A percentile compares a stretch with the other conserved stretches of the same genome.
phyloP scores from a whole-genome alignment of 2,797 vertebrate species.

The Oophaga sylvatica region DNA sequence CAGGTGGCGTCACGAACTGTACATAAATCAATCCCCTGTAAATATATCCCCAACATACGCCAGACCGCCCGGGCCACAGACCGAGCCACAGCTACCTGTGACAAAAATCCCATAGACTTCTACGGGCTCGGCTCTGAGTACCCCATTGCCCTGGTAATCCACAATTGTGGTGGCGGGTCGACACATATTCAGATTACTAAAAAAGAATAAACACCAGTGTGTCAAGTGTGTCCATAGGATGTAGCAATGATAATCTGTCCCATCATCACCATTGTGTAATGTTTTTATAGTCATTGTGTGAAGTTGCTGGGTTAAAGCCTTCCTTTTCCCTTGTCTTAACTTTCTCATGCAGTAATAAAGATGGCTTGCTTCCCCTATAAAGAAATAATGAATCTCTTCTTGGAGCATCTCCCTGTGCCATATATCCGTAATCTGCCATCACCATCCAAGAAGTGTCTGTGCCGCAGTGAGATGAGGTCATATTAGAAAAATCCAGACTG shows the following conservation, averaged over 20 bases:
- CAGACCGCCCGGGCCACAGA: too few species aligned
- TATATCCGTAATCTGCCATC: not conserved
- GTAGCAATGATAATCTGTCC: not conserved
- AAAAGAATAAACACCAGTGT: not conserved
- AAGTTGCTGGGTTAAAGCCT: not conserved
- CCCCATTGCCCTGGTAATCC: too few species aligned
- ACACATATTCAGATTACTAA: too few species aligned
- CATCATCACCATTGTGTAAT: not conserved
- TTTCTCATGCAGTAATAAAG: slow-evolving; percentile 1
- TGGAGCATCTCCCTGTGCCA: not conserved
- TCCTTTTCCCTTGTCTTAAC: not conserved
- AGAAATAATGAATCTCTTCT: not conserved
- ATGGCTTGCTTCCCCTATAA: not conserved
- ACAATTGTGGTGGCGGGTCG: too few species aligned
- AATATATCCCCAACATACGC: too few species aligned
- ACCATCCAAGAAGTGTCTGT: not conserved
- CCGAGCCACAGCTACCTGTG: too few species aligned
- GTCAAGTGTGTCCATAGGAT: not conserved
- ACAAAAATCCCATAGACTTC: too few species aligned
- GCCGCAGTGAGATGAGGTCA: slow-evolving; percentile 4
- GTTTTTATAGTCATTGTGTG: not conserved
- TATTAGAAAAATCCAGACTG: not conserved
- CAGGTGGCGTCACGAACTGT: too few species aligned
- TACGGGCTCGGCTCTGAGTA: too few species aligned
- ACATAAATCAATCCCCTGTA: too few species aligned